These are phyloP conservation scores for Dicrostonyx torquatus DNA, from an alignment of 2,797 vertebrate genomes.

Conservation along the genomic window DNA sequence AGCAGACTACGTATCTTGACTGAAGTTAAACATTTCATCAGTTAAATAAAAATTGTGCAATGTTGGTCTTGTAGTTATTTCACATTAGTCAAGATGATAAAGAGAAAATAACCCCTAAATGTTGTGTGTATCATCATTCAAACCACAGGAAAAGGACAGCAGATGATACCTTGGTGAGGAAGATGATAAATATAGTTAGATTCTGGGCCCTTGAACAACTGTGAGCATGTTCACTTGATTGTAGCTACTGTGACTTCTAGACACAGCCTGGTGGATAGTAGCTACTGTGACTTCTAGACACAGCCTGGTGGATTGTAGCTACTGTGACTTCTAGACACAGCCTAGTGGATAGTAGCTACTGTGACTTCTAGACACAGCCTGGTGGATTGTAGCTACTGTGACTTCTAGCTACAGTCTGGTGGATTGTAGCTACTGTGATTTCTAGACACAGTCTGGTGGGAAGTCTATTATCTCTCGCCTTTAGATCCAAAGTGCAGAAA, in stretches of 20 bases:
- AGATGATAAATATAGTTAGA: neutral
- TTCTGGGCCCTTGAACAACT: neutral
- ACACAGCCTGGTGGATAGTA: constrained; percentile 1
- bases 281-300: neutral
- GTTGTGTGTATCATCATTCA: neutral
- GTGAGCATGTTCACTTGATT: constrained; percentile 45
- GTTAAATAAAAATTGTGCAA: neutral
- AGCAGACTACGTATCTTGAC: neutral
- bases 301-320: too few relatives aligned
- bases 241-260: neutral
- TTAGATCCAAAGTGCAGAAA: constrained; percentile 12
- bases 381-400: too few relatives aligned
- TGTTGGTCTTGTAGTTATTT: neutral
- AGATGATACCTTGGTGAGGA: neutral
- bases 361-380: too few relatives aligned
- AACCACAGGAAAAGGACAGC: neutral
- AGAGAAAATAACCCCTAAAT: neutral
- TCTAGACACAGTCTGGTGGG: neutral
- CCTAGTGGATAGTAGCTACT: too few relatives aligned
- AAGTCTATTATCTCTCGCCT: neutral
- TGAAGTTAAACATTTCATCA: neutral
- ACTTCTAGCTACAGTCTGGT: too few relatives aligned
- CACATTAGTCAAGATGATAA: neutral
- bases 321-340: too few relatives aligned
- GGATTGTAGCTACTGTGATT: neutral